Evolutionary conservation across 2,113 vertebrate species (phyloP).

Genomic region (Trematocara macrostoma): DNA sequence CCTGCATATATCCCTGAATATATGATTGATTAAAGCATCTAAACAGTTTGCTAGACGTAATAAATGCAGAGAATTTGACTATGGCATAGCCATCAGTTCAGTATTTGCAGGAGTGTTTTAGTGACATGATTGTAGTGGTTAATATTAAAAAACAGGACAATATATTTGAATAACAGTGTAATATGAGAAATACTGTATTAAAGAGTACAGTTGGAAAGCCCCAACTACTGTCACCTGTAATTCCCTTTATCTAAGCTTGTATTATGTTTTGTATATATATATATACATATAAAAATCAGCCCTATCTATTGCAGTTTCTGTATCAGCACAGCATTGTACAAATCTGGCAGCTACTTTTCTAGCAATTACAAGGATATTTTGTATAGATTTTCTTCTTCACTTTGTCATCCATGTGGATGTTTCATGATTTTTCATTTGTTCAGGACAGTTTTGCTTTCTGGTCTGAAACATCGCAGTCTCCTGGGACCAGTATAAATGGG

Average conservation of each 20-base stretch:
- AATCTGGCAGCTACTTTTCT: not conserved
- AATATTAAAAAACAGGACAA: not conserved
- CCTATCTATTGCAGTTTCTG: not conserved
- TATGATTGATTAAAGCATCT: not conserved
- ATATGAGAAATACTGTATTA: not conserved
- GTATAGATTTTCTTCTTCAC: not conserved
- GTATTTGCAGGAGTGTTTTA: not conserved
- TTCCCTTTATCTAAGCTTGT: not conserved
- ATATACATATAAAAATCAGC: not conserved
- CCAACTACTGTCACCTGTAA: not conserved
- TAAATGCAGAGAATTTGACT: not conserved
- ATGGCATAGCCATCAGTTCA: not conserved
- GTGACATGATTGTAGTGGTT: not conserved
- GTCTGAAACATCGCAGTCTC: not conserved
- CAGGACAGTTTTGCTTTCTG: not conserved
- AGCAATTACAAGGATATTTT: not conserved
- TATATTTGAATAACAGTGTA: not conserved
- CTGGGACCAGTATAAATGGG: not conserved
- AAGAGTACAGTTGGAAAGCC: not conserved
- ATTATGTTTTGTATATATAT: not conserved
- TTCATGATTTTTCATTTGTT: not conserved
- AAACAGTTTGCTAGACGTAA: not conserved
- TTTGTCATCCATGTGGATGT: not conserved
- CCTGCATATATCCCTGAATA: too few species aligned
- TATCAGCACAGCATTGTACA: not conserved